These are phyloP conservation scores for Rutilus rutilus DNA, from an alignment of 2,113 vertebrate species.

Conservation along the genomic window DNA sequence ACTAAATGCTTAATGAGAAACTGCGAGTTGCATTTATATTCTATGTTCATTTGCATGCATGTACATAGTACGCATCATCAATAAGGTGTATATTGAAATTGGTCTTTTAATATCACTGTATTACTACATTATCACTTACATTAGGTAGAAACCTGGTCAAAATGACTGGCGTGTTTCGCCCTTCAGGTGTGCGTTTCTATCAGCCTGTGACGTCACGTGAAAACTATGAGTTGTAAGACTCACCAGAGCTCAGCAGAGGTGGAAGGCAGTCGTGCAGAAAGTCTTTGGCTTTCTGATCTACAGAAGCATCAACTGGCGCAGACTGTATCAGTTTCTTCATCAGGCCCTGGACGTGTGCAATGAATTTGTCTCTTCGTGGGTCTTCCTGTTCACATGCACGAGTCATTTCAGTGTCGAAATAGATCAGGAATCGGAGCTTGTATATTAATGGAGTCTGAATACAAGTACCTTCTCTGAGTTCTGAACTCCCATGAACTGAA, in stretches of 20 bases:
- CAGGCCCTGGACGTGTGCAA: constrained; percentile 79
- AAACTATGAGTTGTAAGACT: background rate
- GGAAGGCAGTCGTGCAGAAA: constrained; percentile 95
- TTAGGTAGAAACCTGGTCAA: no score
- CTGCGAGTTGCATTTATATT: no score
- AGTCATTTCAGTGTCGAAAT: background rate
- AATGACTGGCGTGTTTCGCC: no score
- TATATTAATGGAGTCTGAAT: background rate
- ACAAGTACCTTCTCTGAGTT: constrained; percentile 79
- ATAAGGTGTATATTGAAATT: no score
- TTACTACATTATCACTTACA: no score
- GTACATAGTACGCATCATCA: no score
- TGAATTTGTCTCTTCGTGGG: constrained; percentile 78
- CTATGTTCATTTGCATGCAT: no score
- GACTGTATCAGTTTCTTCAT: constrained; percentile 83
- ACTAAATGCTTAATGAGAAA: no score
- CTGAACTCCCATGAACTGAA: constrained; percentile 91
- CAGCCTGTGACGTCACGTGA: no score
- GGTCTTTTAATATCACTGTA: no score
- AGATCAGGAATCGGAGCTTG: background rate
- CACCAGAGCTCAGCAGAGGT: constrained; percentile 81
- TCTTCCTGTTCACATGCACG: constrained; percentile 70
- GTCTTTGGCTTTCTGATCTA: constrained; percentile 90
- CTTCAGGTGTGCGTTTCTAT: no score
- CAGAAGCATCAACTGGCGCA: constrained; percentile 89